Evolutionary conservation across 92 coral and sea anemone species (phyloP), one percentile per base, ranked within the genome.

Genomic region (Epizoanthus rinbou): DNA sequence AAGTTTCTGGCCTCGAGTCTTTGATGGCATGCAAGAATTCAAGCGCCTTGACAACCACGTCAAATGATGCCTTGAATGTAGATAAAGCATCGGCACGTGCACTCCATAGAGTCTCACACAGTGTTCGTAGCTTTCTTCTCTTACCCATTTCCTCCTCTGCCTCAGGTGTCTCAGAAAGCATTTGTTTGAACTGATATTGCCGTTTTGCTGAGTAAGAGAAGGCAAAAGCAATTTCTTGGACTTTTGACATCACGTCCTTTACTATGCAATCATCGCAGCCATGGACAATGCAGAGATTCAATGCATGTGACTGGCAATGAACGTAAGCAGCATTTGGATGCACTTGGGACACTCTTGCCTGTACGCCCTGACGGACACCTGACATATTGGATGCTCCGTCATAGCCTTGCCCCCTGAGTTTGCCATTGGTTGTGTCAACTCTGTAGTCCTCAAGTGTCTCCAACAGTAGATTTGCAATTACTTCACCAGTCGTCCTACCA

Each of bases 241-340:
- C 57, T 78, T 60, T 59, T 37, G 83, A 78, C 71, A 78, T 59
- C 71, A 60, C 47, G 79, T 74, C 79, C 64, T 53, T 74, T 54
- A 53, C 21, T 21, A 73, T 52, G 79, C 79, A 17, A 73, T 53
- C 63, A 13, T 73, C 79, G 43, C 63, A 73, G 79, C 79, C 43
- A 53, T 73, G 79, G 79, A 73, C 63, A 73, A 73, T 73, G 3
- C 45, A 73, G 79, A 73, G 43, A 73, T 52, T 53, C 64, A 73
- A 73, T 73, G 79, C 63, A 73, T 52, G 79, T 73, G 79, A 73
- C 79, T 73, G 79, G 79, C 79, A 71, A 71, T 45, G 75, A 71
- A 71, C 0, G 58, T 71, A 45, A 71, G 57, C 75, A 19, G 58
- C 75, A 73, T 52, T 52, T 3, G 45, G 63, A 73, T 73, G 78